phyloP scores from a whole-genome alignment of 2,113 vertebrate species.

The Oxygymnocypris stewartii region DNA sequence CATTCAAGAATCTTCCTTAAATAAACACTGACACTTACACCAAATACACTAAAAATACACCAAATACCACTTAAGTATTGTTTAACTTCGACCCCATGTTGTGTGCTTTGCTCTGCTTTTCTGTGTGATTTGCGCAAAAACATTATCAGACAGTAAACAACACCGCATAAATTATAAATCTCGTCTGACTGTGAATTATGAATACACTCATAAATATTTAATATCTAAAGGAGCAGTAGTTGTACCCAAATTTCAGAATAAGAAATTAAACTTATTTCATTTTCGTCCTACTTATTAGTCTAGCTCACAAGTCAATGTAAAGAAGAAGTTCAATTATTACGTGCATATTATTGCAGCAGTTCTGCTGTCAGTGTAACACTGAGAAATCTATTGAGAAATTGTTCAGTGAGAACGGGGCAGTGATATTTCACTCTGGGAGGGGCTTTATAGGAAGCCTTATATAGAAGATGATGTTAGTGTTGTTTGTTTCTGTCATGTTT shows the following conservation, averaged over 20 bases:
- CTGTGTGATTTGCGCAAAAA: background rate
- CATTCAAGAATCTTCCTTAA: background rate
- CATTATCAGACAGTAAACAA: background rate
- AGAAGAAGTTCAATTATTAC: too few species aligned
- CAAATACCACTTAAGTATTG: background rate
- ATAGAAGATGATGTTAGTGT: background rate
- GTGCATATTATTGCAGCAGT: background rate
- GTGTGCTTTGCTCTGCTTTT: background rate
- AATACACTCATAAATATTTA: background rate
- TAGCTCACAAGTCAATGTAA: too few species aligned
- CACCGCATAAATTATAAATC: background rate
- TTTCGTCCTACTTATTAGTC: background rate
- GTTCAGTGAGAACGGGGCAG: background rate
- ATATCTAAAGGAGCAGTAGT: background rate
- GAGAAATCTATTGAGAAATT: too few species aligned
- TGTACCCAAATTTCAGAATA: background rate
- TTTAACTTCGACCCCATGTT: background rate
- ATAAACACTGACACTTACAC: background rate
- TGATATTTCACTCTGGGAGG: background rate
- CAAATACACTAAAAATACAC: too few species aligned
- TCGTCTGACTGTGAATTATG: conserved; percentile 1
- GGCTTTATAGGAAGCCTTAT: too few species aligned
- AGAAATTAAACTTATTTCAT: background rate
- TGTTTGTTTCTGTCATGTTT: background rate
- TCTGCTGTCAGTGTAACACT: too few species aligned